Evolutionary conservation across 2,888 invertebrate species (phyloP).

Genomic region (Diadegma fenestrale): DNA sequence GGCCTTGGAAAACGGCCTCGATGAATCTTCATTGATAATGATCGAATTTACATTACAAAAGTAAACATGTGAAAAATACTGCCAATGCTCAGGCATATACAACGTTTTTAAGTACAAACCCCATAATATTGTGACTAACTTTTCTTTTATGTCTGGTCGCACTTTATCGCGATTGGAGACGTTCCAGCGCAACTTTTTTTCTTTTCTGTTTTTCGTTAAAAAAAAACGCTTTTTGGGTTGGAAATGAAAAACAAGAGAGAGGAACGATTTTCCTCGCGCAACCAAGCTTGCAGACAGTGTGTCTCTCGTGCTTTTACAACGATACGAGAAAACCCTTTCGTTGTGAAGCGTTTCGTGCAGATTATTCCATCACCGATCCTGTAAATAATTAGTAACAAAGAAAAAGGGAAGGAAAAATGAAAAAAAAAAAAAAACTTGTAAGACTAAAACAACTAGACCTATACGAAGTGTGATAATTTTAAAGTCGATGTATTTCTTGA

Average conservation of each 20-base stretch:
- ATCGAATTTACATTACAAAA: slow-evolving; percentile 49
- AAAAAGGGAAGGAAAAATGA: slow-evolving; percentile 42
- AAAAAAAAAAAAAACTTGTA: slow-evolving; percentile 59
- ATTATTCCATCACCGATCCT: slow-evolving; percentile 70
- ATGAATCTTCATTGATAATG: slow-evolving; percentile 62
- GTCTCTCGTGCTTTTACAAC: slow-evolving; percentile 51
- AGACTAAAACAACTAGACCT: slow-evolving; percentile 76
- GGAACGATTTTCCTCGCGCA: slow-evolving; percentile 53
- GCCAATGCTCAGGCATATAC: slow-evolving; percentile 82
- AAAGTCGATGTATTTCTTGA: slow-evolving; percentile 76
- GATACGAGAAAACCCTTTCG: slow-evolving; percentile 55
- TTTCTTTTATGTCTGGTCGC: slow-evolving; percentile 65
- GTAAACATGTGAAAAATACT: slow-evolving; percentile 73
- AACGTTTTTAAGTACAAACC: slow-evolving; percentile 82
- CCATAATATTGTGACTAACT: slow-evolving; percentile 59
- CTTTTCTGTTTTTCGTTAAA: slow-evolving; percentile 16
- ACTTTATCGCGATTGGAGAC: slow-evolving; percentile 55
- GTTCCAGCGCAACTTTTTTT: slow-evolving; percentile 26
- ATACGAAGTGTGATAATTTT: slow-evolving; percentile 82
- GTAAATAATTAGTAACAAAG: slow-evolving; percentile 67
- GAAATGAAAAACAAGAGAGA: slow-evolving; percentile 11
- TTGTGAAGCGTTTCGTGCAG: slow-evolving; percentile 63
- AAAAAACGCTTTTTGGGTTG: slow-evolving; percentile 24
- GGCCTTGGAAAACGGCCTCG: slow-evolving; percentile 52
- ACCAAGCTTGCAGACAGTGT: slow-evolving; percentile 14